Base-by-base conservation (phyloP, 1,140 invertebrate genomes). In the Drosophila rufa region DNA sequence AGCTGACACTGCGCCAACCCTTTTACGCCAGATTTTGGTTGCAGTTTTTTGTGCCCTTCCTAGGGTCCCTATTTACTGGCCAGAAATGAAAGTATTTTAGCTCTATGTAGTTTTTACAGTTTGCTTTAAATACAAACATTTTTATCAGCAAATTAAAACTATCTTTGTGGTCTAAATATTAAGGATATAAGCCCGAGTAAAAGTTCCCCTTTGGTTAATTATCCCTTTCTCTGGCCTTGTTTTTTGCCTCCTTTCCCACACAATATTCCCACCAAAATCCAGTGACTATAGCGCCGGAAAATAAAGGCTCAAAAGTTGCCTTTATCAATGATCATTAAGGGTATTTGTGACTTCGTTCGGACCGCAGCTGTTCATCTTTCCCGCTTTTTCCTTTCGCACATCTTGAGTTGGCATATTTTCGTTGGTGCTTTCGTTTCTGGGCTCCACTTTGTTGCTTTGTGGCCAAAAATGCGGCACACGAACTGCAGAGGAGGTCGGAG, bases 391-490 rank as follows among this genome's bases (percentile, higher is more conserved):
- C 36, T 71, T 40, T 40, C 6, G 50, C 30, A 36, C 67, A 40
- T 70, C 69, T 73, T 73, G 67, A 73, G 70, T 45, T 73, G 70
- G 70, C 55, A 73, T 73, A 73, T 73, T 73, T 73, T 70, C 45
- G 38, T 61, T 75, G 27, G 25, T 22, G 22, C 15, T 51, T 45
- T 75, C 25, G 22, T 33, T 19, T 58, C 50, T 56, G 22, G 67
- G 22, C 33, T 51, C 14, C 5, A 62, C 56, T 40, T 60, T 68
- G 65, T 71, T 78, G 58, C 67, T 53, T 79, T 79, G 66, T 71
- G 66, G 66, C 75, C 75, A 65, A 79, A 79, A 65, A 71, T 79
- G 75, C 66, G 75, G 75, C 45, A 79, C 43, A 75, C 51, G 25
- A 42, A 30, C 55, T 71, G 43, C 15, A 15, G 45, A 8, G 27